phyloP scores from a whole-genome alignment of 2,113 vertebrate genomes.

The Seriola dumerili region DNA sequence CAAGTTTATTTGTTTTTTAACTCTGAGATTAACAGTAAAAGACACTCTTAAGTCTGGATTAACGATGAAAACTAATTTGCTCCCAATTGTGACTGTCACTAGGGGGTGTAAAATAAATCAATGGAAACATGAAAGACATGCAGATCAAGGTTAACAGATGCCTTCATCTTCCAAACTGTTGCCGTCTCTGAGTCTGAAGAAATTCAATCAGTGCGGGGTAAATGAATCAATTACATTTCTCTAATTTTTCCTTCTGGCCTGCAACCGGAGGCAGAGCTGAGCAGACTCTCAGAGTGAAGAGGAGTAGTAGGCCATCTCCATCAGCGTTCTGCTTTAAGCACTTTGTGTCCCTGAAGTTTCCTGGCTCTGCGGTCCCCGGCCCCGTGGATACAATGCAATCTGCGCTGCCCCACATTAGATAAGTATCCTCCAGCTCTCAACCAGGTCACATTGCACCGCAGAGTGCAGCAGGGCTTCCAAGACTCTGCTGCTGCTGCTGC shows the following conservation, averaged over 20 bases:
- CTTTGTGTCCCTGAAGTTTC: conserved; percentile 68
- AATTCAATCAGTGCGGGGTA: conserved; percentile 15
- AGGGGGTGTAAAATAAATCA: not conserved
- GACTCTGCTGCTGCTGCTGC: conserved; percentile 26
- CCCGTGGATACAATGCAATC: conserved; percentile 67
- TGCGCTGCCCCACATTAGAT: conserved; percentile 73
- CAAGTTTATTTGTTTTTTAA: not conserved
- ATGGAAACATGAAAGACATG: not conserved
- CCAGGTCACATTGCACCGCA: conserved; percentile 69
- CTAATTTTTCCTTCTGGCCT: conserved; percentile 33
- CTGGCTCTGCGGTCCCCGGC: conserved; percentile 15
- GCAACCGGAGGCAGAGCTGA: conserved; percentile 6
- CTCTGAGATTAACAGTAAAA: not conserved
- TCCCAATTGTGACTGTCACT: not conserved
- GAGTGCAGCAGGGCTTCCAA: conserved; percentile 44
- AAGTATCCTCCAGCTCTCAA: conserved; percentile 60
- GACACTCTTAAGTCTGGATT: not conserved
- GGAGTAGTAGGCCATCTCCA: conserved; percentile 25
- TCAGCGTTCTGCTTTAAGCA: conserved; percentile 49
- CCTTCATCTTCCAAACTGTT: not conserved
- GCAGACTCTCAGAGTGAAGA: not conserved
- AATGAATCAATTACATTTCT: conserved; percentile 23
- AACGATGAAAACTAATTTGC: not conserved
- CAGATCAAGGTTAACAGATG: conserved; percentile 7
- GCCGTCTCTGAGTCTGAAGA: not conserved